These are phyloP conservation scores for Natator depressus DNA, from an alignment of 2,113 vertebrate genomes.

Conservation along the genomic window DNA sequence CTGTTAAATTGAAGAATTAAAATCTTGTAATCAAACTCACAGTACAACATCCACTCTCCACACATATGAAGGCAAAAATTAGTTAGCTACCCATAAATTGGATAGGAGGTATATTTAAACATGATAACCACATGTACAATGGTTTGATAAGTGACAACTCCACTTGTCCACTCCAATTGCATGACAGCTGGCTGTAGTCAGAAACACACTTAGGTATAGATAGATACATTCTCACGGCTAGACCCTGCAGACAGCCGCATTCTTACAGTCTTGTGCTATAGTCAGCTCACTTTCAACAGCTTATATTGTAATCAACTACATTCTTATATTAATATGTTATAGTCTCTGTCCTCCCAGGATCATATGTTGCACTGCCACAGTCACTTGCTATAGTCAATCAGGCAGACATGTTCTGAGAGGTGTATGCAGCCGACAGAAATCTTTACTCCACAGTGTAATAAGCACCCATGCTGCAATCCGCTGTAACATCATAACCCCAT, in stretches of 20 bases:
- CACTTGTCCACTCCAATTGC: not conserved
- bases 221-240: conserved; percentile 45
- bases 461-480: not conserved
- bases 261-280: conserved; percentile 60
- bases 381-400: conserved; percentile 70
- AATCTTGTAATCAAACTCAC: not conserved
- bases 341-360: conserved; percentile 14
- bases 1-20: not conserved
- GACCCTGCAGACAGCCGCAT: conserved; percentile 57
- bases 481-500: not conserved
- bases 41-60: not conserved
- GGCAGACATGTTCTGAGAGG: conserved; percentile 11
- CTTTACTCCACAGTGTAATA: not conserved
- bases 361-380: not conserved
- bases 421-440: not conserved
- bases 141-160: conserved; percentile 31
- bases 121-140: fast-evolving
- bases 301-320: conserved; percentile 55
- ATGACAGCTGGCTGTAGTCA: conserved; percentile 54
- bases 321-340: conserved; percentile 57
- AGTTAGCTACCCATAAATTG: not conserved
- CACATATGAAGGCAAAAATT: not conserved
- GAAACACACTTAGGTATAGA: conserved; percentile 21
- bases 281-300: conserved; percentile 41
- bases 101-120: not conserved